phyloP scores from a whole-genome alignment of 64 coral and sea anemone species.

The Pocillopora verrucosa region DNA sequence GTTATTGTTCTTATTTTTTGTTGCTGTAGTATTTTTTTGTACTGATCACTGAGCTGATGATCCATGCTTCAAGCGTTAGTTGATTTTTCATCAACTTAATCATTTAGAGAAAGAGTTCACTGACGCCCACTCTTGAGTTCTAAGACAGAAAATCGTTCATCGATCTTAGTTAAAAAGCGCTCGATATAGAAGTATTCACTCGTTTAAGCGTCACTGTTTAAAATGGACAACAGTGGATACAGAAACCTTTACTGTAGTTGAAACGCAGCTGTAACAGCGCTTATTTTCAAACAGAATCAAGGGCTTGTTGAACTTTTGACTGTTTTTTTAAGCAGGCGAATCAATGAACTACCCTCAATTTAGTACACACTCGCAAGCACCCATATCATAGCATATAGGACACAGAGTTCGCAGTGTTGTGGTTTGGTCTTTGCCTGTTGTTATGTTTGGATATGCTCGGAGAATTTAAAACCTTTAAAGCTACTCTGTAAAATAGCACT shows the following conservation, averaged over 20 bases:
- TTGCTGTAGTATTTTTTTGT: background rate
- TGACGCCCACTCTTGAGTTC: slow-evolving; percentile 11
- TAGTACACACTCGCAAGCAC: slow-evolving; percentile 5
- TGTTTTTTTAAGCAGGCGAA: slow-evolving; percentile 8
- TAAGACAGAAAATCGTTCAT: slow-evolving; percentile 15
- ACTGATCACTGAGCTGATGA: background rate
- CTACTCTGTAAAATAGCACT: slow-evolving; percentile 17
- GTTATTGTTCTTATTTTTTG: background rate
- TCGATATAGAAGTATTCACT: background rate
- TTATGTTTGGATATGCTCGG: slow-evolving; percentile 4
- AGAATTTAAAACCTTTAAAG: slow-evolving; percentile 4
- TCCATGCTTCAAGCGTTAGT: slow-evolving; percentile 8
- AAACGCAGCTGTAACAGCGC: slow-evolving; percentile 6
- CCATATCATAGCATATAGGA: slow-evolving; percentile 15
- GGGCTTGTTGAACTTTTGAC: background rate
- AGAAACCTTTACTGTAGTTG: background rate
- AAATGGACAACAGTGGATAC: background rate
- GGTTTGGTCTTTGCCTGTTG: slow-evolving; percentile 21
- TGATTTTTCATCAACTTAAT: slow-evolving; percentile 24
- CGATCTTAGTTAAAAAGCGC: slow-evolving; percentile 3
- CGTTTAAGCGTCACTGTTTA: background rate
- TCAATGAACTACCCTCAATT: background rate
- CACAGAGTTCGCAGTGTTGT: background rate
- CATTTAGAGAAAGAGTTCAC: slow-evolving; percentile 15
- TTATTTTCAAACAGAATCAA: slow-evolving; percentile 20